Base-by-base conservation (phyloP, 2,113 vertebrate species). In the Cromileptes altivelis region DNA sequence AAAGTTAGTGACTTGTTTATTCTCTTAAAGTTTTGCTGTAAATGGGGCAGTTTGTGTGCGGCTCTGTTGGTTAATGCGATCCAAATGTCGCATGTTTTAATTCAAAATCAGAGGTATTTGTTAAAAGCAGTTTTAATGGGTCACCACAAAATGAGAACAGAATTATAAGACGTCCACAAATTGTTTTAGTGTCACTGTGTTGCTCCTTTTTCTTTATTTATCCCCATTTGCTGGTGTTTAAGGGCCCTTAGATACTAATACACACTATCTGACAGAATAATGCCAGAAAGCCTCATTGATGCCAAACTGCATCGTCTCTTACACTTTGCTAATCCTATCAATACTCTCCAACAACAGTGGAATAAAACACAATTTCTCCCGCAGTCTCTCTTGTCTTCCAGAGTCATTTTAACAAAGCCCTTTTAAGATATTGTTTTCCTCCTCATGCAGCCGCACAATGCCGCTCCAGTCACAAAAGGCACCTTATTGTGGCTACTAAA, bases 401-500 rank as follows among this genome's bases (percentile, higher is more conserved):
- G 17, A 63, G 74, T 81, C 11, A 67, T 78, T 78, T 80, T n/a
- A 84, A 73, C 85, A 81, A 72, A 77, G 62, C 55, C 62, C 58
- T 67, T 58, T 80, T 60, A 60, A 60, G 47, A 85, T 85, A 71
- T 74, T 79, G 58, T 92, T 89, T 80, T 33, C 67, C 64, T 71
- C 73, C 73, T 79, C 42, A 57, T 67, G 17, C 64, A 72, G 68
- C 57, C 61, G 10, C 74, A 81, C 84, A 92, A 86, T 74, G 83
- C 82, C 10, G 47, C 78, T 74, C 69, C 81, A 75, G 80, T 87
- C 81, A 87, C 80, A 90, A 89, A 93, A 86, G 81, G 70, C 40
- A 65, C 88, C 84, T 88, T 87, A 91, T 93, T 94, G 92, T 90
- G 65, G 84, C 75, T 65, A 74, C 90, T 92, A 92, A 90, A 93